Evolutionary conservation across 2,113 vertebrate species (phyloP).

Genomic region (Anser cygnoides): DNA sequence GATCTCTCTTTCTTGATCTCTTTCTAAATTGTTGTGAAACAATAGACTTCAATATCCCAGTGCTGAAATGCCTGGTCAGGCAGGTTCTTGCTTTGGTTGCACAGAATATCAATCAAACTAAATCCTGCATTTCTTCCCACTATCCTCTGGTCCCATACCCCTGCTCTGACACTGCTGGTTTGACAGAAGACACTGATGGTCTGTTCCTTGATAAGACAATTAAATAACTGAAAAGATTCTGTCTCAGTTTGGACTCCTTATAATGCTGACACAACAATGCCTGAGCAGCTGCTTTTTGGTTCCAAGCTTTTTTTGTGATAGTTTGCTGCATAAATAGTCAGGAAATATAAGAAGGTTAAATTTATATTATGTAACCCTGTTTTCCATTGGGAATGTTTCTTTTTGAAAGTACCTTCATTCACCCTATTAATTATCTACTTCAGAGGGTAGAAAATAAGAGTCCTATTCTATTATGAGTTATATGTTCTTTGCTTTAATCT

Average conservation of each 20-base stretch:
- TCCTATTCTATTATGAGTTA: neutral
- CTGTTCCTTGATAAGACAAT: neutral
- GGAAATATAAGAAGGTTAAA: neutral
- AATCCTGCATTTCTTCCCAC: neutral
- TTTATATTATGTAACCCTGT: neutral
- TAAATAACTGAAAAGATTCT: neutral
- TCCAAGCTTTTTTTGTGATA: neutral
- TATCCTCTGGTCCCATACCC: neutral
- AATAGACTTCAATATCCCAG: neutral
- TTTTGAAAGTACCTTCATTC: neutral
- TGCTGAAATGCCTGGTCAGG: neutral
- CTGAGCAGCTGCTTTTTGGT: neutral
- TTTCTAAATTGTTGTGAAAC: neutral
- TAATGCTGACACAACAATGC: neutral
- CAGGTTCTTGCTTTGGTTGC: neutral
- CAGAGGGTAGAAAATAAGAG: neutral
- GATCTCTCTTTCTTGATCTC: neutral
- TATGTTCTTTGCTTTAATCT: neutral
- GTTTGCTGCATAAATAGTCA: neutral
- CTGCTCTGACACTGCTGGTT: neutral
- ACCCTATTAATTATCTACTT: neutral
- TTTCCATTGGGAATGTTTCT: neutral
- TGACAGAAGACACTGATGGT: neutral
- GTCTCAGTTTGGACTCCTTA: neutral
- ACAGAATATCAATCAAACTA: neutral